These are phyloP conservation scores for Uropsilus gracilis DNA, from an alignment of 2,113 vertebrate genomes.

Conservation along the genomic window DNA sequence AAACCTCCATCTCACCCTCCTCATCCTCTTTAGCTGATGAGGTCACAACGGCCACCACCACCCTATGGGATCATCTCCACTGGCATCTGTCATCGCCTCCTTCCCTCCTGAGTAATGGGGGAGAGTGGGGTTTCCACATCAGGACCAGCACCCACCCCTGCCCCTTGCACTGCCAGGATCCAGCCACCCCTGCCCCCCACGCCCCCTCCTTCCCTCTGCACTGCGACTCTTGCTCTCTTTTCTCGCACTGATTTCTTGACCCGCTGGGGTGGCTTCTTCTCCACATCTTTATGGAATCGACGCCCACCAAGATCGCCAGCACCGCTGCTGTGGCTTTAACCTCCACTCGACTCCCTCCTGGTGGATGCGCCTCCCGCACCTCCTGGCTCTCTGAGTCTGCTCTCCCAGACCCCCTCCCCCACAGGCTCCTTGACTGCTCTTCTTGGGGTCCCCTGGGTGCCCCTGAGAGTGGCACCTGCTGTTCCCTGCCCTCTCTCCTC, in stretches of 20 bases:
- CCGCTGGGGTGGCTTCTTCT: background rate
- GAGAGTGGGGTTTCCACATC: background rate
- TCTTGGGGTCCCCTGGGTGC: background rate
- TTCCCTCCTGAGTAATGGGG: background rate
- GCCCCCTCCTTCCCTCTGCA: background rate
- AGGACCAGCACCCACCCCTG: background rate
- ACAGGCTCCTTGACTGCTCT: fast-evolving
- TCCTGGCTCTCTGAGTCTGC: background rate
- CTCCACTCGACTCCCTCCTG: background rate
- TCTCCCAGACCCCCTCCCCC: background rate
- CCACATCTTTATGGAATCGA: background rate
- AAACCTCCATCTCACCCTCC: fast-evolving
- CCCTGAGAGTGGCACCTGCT: background rate
- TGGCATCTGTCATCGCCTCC: background rate
- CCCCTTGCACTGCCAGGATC: background rate
- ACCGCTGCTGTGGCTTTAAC: background rate
- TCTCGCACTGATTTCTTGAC: background rate
- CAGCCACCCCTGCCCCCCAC: background rate
- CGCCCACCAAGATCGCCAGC: too few species aligned
- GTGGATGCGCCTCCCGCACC: too few species aligned
- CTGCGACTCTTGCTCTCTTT: background rate
- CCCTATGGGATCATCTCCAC: background rate
- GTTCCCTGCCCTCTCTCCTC: background rate
- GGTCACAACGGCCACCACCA: fast-evolving
- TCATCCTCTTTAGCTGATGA: background rate